Base-by-base conservation (phyloP, 2,888 invertebrate species). In the Chrysolina haemoptera region DNA sequence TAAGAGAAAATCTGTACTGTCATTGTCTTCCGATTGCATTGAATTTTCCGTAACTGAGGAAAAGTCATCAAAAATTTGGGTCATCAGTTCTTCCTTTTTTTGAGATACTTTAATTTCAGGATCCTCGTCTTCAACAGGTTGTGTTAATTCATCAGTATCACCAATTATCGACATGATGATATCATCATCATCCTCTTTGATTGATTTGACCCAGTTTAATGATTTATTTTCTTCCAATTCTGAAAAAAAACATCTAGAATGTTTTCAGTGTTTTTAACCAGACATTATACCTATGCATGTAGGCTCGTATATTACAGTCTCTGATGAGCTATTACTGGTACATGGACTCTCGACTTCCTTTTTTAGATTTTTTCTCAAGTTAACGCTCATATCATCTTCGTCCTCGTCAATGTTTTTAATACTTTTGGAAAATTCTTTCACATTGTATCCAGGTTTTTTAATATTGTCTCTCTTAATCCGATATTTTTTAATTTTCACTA, bases 131-230 rank as follows among this genome's bases (percentile, higher is more conserved):
- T 63, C 16, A 1, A 43, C 48, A 1, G n/a, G n/a, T n/a, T 48
- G 53, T 41, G 22, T 35, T n/a, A 18, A 6, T n/a, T 40, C 12
- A 41, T 48, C 18, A 6, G 48, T 62, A 59, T 62, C 74, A 43
- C 69, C 50, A 68, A 77, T 77, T 66, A 77, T 73, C 14, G 68
- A 68, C 50, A 77, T 3, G 14, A 77, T 59, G 50, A 77, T 18
- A n/a, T 71, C 65, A 6, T 77, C 65, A 6, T 77, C 62, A 9
- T 77, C 69, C 1, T 74, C 64, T 1, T 35, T 20, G 0, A 16
- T 48, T 48, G 59, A n/a, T 22, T 27, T 16, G 16, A n/a, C 22
- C 22, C 6, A 12, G 22, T 59, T 22, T n/a, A 10, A 59, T 59
- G 14, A 14, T 27, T 35, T 11, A 59, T 9, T 59, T 27, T 6